Conservation (phyloP, 2,888 invertebrate genomes). For the Eucriotettix oculatus region DNA sequence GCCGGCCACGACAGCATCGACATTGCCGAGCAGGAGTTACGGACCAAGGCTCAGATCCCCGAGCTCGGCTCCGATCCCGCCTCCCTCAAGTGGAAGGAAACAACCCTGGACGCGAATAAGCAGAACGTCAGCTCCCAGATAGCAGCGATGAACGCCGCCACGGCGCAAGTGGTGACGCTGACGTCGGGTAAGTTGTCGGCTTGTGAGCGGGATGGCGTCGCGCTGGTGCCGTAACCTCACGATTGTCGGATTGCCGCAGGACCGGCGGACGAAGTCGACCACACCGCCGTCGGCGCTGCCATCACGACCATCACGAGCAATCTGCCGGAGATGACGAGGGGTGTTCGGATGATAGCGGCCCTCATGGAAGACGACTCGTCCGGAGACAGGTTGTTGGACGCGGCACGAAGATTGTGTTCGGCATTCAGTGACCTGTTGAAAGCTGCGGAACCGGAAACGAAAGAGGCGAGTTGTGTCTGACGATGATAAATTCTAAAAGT, state of each 20-base stretch:
- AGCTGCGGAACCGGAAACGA: constrained; percentile 89
- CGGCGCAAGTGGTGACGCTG: constrained; percentile 87
- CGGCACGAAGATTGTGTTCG: constrained; percentile 77
- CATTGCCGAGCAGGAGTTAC: constrained; percentile 64
- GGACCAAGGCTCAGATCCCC: constrained; percentile 41
- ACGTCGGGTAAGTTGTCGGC: constrained; percentile 49
- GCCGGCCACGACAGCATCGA: constrained; percentile 77
- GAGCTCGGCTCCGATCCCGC: constrained; percentile 69
- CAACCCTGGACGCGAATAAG: constrained; percentile 83
- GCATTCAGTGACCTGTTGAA: constrained; percentile 90
- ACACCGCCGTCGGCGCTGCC: constrained; percentile 90
- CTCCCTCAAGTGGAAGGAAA: constrained; percentile 86
- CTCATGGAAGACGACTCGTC: constrained; percentile 73
- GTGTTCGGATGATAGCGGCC: constrained; percentile 88
- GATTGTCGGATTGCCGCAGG: constrained; percentile 33
- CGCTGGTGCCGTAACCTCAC: too few relatives aligned
- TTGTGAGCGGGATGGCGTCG: too few relatives aligned
- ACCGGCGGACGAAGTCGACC: constrained; percentile 77
- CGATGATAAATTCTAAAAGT: too few relatives aligned
- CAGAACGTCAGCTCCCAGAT: constrained; percentile 94
- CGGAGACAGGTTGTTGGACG: constrained; percentile 76
- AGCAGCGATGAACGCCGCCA: constrained; percentile 98
- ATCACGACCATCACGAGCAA: constrained; percentile 94
- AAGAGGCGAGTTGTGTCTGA: too few relatives aligned
- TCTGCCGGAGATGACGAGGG: constrained; percentile 89